phyloP scores from a whole-genome alignment of 2,113 vertebrate genomes.

The Apus apus region DNA sequence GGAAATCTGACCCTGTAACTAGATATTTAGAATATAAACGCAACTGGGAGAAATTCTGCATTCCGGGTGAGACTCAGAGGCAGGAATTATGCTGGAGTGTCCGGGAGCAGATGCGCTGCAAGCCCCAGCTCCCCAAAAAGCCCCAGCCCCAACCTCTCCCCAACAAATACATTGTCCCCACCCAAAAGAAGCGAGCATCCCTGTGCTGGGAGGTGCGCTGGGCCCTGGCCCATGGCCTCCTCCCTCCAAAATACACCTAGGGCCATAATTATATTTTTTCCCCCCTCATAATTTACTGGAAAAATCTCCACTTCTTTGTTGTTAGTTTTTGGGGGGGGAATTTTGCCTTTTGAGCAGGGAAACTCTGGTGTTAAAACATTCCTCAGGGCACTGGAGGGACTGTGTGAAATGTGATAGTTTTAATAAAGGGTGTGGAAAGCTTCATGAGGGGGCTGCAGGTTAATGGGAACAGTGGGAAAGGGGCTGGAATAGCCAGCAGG shows the following conservation, averaged over 20 bases:
- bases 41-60: conserved; percentile 67
- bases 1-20: conserved; percentile 70
- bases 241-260: conserved; percentile 67
- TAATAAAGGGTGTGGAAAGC: background rate
- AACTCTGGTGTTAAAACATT: too few species aligned
- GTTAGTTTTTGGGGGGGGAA: too few species aligned
- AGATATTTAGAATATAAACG: conserved; percentile 69
- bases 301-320: too few species aligned
- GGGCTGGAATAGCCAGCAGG: too few species aligned
- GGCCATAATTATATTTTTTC: too few species aligned
- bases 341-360: too few species aligned
- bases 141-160: conserved; percentile 71
- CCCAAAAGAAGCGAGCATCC: conserved; percentile 85
- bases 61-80: conserved; percentile 66
- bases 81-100: conserved; percentile 67
- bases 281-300: too few species aligned
- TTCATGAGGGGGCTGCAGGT: background rate
- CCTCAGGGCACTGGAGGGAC: too few species aligned
- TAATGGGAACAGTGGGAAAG: background rate
- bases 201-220: conserved; percentile 87
- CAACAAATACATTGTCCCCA: conserved; percentile 87
- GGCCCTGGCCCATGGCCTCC: conserved; percentile 80
- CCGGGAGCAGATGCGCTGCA: conserved; percentile 64
- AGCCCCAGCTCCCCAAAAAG: conserved; percentile 14
- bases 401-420: too few species aligned